phyloP scores from a whole-genome alignment of 2,888 invertebrate species.

The Tortricodes alternella region DNA sequence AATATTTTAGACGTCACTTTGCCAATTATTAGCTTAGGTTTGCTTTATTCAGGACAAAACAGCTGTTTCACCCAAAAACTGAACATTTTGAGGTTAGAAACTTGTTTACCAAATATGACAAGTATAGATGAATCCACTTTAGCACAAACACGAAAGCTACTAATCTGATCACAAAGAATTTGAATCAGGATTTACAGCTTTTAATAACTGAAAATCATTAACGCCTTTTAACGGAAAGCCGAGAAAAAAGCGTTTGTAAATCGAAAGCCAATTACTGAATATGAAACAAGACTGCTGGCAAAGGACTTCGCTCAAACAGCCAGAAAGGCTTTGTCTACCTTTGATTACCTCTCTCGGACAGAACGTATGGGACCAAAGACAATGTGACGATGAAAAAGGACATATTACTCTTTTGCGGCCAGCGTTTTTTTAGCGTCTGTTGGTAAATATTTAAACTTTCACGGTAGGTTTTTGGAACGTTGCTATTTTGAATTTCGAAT shows the following conservation, averaged over 20 bases:
- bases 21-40: no score
- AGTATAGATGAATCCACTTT: no score
- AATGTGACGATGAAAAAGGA: conserved; percentile 49
- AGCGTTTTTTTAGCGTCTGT: conserved; percentile 26
- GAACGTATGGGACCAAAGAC: conserved; percentile 41
- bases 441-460: conserved; percentile 39
- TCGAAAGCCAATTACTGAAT: conserved; percentile 76
- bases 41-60: no score
- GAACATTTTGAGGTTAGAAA: no score
- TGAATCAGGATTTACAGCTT: conserved; percentile 13
- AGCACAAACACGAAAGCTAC: no score
- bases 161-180: conserved; percentile 24
- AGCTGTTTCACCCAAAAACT: no score
- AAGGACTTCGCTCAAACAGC: conserved; percentile 66
- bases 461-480: background rate
- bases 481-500: background rate
- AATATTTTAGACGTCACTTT: no score
- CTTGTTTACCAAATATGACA: no score
- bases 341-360: conserved; percentile 66
- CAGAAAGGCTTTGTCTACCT: conserved; percentile 73
- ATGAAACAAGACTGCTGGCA: conserved; percentile 60
- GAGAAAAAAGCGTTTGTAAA: conserved; percentile 47
- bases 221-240: background rate
- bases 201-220: conserved; percentile 1
- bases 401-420: conserved; percentile 44